These are phyloP conservation scores for Heliothis subflexa DNA, from an alignment of 1,140 invertebrate species.

Conservation along the genomic window DNA sequence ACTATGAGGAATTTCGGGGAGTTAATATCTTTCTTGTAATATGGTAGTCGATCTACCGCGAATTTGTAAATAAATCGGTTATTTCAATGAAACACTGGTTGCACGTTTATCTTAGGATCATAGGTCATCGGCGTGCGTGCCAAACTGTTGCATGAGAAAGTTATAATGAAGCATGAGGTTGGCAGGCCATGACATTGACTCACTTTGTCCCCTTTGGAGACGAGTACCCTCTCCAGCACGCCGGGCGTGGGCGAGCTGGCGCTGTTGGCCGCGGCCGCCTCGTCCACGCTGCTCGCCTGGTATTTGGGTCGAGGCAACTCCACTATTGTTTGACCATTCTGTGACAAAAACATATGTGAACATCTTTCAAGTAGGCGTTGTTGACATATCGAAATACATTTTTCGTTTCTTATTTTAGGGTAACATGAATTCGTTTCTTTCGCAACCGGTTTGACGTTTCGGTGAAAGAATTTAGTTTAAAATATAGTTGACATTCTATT, in stretches of 20 bases:
- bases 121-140: no score
- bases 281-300: slow-evolving; percentile 64
- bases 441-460: neutral
- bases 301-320: slow-evolving; percentile 68
- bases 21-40: no score
- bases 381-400: neutral
- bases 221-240: slow-evolving; percentile 96
- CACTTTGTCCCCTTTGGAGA: slow-evolving; percentile 89
- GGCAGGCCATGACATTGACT: slow-evolving; percentile 23
- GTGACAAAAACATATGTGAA: slow-evolving; percentile 44
- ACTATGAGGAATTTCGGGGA: no score
- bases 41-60: no score
- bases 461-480: neutral
- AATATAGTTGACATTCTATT: no score
- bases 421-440: neutral
- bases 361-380: neutral
- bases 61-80: no score
- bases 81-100: neutral
- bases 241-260: slow-evolving; percentile 98
- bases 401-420: neutral
- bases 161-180: no score
- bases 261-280: slow-evolving; percentile 81
- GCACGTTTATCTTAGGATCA: neutral
- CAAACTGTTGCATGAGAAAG: no score
- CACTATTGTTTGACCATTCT: slow-evolving; percentile 77